Base-by-base conservation (phyloP, 2,888 invertebrate species). In the Actias luna region DNA sequence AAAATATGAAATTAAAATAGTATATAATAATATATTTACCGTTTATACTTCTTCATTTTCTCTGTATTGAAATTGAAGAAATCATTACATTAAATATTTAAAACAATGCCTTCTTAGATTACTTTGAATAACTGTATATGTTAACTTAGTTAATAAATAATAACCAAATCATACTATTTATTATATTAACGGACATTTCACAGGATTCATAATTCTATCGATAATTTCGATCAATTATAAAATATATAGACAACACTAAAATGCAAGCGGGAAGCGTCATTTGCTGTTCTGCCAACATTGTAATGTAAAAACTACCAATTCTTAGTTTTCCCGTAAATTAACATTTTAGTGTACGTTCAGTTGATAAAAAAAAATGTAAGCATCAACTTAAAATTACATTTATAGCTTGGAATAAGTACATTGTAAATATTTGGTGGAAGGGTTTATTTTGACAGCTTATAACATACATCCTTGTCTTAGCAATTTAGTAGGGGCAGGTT, bases 391-490 rank as follows among this genome's bases (percentile, higher is more conserved):
- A 2, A 29, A 42, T 10, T 31, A 27, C 33, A 7, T 33, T 5
- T 35, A 52, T 14, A 29, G 14, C 22, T 31, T 39, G 5, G 2
- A 22, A 14, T n/a, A 1, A 58, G 25, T 36, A 42, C 18, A 8
- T 39, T 18, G 14, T 18, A 50, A 50, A 50, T 50, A 55, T 55
- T 55, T 29, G 1, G 58, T 12, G 59, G 60, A 55, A 65, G 61
- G 42, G 22, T 61, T 64, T 63, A 63, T 50, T 65, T 72, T 72
- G 69, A 71, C 69, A 68, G 63, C n/a, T 62, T 66, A 70, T 72
- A 29, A 12, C 16, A 71, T 69, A 83, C 77, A 80, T 85, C 86
- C 87, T 85, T 76, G 79, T 86, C 87, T 85, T 76, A 80, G 78
- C 75, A 72, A 73, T 75, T 77, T 78, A 79, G 74, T 76, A 76